Base-by-base conservation (phyloP, 2,888 invertebrate species). In the Tenthredo notha region DNA sequence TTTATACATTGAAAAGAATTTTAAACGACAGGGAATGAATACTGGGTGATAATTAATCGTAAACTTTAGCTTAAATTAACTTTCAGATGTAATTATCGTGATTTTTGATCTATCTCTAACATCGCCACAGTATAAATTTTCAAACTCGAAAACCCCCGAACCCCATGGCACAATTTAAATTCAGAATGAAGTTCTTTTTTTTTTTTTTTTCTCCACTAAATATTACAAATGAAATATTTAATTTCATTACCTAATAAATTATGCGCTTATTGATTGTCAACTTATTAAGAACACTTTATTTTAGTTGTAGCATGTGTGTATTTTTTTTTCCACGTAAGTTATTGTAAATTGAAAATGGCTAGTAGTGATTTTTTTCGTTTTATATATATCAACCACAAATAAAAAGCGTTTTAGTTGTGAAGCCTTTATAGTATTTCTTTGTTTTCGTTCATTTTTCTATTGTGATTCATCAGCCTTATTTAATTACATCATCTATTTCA, bases 221-320 rank as follows among this genome's bases (percentile, higher is more conserved):
- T 33, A 50, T 78, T 33, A 33, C 25, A 0, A 3, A 77, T 25
- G 50, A 29, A 18, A 58, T 18, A 25, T 47, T 37, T 33, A 70
- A 58, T 65, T 29, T 65, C 18, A 43, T 47, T 83, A 18, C 29
- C 43, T 61, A 29, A 47, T 47, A 12, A 67, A 33, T 83, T 33
- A 33, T 83, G 47, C 70, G 67, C 83, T 83, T 83, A 67, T 67
- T 61, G 47, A 21, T 29, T 15, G 21, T 65, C 15, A 83, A 29
- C 7, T 83, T 67, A 83, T 50, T 25, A 37, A 40, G 65, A 83
- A 82, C 84, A 86, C 83, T 82, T 40, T 84, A 85, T 47, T 86
- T 87, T 90, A 90, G 89, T 87, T 87, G 87, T 91, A 89, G 91
- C 91, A 91, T 91, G 91, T 86, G 90, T 90, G 88, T 90, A 90